Evolutionary conservation across 2,888 invertebrate species (phyloP), one percentile per base, ranked within the genome.

Genomic region (Sialis fuliginosa): DNA sequence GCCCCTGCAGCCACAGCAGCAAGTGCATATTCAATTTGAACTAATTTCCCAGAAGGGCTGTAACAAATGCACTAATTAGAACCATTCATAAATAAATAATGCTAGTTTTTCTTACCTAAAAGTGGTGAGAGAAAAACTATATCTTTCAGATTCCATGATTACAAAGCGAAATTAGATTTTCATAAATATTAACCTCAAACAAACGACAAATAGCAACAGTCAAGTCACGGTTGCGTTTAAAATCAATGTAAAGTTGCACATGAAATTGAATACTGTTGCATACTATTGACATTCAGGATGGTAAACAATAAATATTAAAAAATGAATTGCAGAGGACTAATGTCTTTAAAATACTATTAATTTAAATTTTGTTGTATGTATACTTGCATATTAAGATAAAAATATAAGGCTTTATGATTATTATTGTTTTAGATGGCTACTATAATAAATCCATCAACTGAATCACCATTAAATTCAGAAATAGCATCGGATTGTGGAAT

Each of bases 21-120:
- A 65, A 98, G 72, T 4, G 98, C 98, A 85, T 98, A 98, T 72
- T 99, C 98, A 57, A 99, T 95, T 70, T 98, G 98, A 47, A 99
- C 97, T 58, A 98, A 72, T 70, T 99, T 99, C 54, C 98, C 98
- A 30, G 97, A 97, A 12, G 98, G 98, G 64, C 97, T 98, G 69
- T 32, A 71, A 70, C 60, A 40, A 44, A 47, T 39, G 12, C 49
- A 44, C 47, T 52, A 49, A 49, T 34, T 35, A 42, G 35, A 34
- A 44, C 30, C 32, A 46, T 32, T 44, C 33, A 10, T 22, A 2
- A 33, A 39, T 41, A 33, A 13, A 9, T 39, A 45, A 34, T 40
- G 12, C 53, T 54, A 4, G 4, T 22, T 22, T 22, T 22, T 22
- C 53, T 64, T 72, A 82, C 83, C 82, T 83, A 61, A 84, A 84